Evolutionary conservation across 2,888 invertebrate species (phyloP), one percentile per base, ranked within the genome.

Genomic region (Siphlonurus alternatus): DNA sequence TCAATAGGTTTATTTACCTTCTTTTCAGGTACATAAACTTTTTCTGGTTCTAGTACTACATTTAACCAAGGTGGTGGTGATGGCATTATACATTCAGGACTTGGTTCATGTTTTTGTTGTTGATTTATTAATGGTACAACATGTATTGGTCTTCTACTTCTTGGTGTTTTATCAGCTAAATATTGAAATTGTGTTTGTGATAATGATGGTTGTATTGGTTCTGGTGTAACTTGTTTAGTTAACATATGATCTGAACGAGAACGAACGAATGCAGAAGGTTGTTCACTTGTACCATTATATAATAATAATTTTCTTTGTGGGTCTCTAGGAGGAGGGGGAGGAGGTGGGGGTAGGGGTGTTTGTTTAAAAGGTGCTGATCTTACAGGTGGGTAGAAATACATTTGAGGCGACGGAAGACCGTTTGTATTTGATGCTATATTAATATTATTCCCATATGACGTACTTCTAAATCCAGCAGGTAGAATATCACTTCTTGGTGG

Each of bases 271-370:
- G 25, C 59, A 54, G 10, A 2, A 18, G 56, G 25, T 65, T 53
- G 62, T 64, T 53, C 59, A 63, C 60, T 61, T 64, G 59, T 10
- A 20, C 66, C 71, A 69, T 54, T 63, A 66, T 78, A 78, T 38
- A 79, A 79, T 22, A 80, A 75, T 19, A 82, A 77, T 74, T 83
- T 80, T 66, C 84, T 80, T 70, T 82, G 79, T 68, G 86, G 88
- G 74, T 87, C 88, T 69, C 87, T 78, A n/a, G 89, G 89, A 0
- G 90, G 89, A 25, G 89, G 89, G 2, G 86, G 84, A 0, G 90
- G 89, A 2, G 89, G 88, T 53, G 82, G 67, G 10, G n/a, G n/a
- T n/a, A 38, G 38, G 15, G 38, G 15, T 10, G 56, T 5, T 22
- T 56, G 56, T 56, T 56, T 56, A 15, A 10, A 38, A 38, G 38